These are phyloP conservation scores for Eremophila alpestris DNA, from an alignment of 2,797 vertebrate species.

Conservation along the genomic window DNA sequence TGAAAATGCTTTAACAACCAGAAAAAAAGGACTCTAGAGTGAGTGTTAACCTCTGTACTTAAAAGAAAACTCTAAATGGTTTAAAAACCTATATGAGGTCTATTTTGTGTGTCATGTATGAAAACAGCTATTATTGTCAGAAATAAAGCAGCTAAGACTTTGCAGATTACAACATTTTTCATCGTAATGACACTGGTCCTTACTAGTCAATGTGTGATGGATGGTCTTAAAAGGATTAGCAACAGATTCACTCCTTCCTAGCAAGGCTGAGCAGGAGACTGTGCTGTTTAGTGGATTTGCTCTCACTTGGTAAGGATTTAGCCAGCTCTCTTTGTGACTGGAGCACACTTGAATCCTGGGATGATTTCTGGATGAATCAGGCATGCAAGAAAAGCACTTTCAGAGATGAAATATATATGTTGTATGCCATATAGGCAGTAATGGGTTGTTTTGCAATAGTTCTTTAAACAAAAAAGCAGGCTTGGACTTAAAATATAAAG, in stretches of 20 bases:
- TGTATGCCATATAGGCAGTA: neutral
- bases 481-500: neutral
- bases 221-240: neutral
- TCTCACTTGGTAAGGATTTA: constrained; percentile 24
- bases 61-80: neutral
- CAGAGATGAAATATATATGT: neutral
- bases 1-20: neutral
- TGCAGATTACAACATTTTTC: neutral
- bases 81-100: neutral
- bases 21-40: neutral
- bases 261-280: constrained; percentile 1
- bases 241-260: constrained; percentile 13
- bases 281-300: neutral
- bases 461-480: neutral
- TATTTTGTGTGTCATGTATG: neutral
- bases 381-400: neutral
- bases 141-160: neutral
- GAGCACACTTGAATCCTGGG: neutral
- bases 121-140: neutral
- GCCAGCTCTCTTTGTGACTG: neutral
- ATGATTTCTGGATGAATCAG: constrained; percentile 53
- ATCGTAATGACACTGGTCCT: neutral
- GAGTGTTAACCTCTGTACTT: neutral
- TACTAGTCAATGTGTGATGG: neutral
- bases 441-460: neutral